A percentile compares a stretch with the other conserved stretches of the same genome.
Conservation (phyloP, 2,888 invertebrate species). For the Diaphora mendica region DNA sequence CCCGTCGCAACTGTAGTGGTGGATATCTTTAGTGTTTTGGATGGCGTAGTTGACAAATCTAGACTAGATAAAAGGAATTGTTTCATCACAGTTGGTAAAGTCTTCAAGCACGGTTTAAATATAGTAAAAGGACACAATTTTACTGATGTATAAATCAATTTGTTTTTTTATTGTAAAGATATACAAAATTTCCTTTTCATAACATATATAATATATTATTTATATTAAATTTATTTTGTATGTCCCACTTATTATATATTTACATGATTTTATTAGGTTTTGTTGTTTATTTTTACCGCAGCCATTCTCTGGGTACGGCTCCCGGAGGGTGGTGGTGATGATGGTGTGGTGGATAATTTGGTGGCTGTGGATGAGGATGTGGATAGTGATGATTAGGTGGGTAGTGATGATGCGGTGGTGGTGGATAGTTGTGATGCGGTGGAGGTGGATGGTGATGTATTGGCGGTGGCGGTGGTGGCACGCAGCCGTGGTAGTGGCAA, state of each 20-base stretch:
- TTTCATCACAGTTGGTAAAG: not conserved
- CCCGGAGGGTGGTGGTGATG: slow-evolving; percentile 4
- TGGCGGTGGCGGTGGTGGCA: slow-evolving; percentile 38
- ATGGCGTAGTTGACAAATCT: no score
- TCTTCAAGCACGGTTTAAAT: not conserved
- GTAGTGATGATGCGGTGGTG: slow-evolving; percentile 37
- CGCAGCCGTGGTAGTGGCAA: slow-evolving; percentile 60
- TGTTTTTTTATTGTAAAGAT: not conserved
- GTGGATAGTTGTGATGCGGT: slow-evolving; percentile 31
- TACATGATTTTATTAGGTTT: not conserved
- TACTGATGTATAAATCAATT: not conserved
- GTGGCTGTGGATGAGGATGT: not conserved
- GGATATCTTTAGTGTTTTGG: no score
- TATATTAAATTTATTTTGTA: not conserved
- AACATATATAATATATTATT: not conserved
- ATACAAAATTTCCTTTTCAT: not conserved
- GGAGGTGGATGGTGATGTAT: slow-evolving; percentile 33
- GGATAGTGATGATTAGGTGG: slow-evolving; percentile 31
- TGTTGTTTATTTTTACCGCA: slow-evolving; percentile 12
- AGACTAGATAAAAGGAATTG: not conserved
- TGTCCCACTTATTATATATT: not conserved
- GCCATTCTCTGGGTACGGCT: slow-evolving; percentile 32
- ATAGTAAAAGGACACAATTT: not conserved
- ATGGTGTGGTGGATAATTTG: slow-evolving; percentile 3
- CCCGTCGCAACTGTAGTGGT: no score